Percentiles rank a stretch among this genome's conserved stretches.
phyloP scores from a whole-genome alignment of 2,113 vertebrate genomes.

The Gnathonemus longibarbis region DNA sequence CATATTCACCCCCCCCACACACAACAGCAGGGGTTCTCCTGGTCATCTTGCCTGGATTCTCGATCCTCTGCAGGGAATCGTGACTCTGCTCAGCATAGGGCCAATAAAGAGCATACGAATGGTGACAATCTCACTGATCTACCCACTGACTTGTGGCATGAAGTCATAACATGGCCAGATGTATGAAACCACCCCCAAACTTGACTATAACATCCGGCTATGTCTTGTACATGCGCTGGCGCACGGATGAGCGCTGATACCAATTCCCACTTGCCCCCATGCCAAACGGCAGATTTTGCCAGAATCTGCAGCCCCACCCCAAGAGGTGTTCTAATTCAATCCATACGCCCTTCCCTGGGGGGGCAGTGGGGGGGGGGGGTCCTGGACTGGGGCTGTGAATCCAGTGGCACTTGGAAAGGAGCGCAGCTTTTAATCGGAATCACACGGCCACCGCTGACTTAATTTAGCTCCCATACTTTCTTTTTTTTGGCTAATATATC shows the following conservation, averaged over 20 bases:
- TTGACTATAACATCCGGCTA: background rate
- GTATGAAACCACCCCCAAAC: background rate
- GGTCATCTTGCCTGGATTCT: background rate
- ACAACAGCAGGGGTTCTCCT: background rate
- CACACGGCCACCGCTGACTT: slow-evolving; percentile 20
- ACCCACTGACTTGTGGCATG: background rate
- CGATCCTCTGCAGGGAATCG: background rate
- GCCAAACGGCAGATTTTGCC: background rate
- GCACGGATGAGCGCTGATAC: background rate
- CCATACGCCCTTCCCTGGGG: background rate
- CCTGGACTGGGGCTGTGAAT: background rate
- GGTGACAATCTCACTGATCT: background rate
- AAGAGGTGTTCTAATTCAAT: background rate
- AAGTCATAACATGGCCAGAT: background rate
- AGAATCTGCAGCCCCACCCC: background rate
- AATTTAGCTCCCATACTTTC: slow-evolving; percentile 11
- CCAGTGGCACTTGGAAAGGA: background rate
- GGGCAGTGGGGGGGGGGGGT: background rate
- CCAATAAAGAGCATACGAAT: background rate
- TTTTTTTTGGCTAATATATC: slow-evolving; percentile 3
- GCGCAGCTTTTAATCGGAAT: slow-evolving; percentile 20
- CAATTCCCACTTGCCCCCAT: background rate
- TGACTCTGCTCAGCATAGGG: background rate
- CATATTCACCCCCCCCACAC: background rate
- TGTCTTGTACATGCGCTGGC: background rate